Conservation (phyloP, 2,113 vertebrate genomes). For the Anguilla japonica region DNA sequence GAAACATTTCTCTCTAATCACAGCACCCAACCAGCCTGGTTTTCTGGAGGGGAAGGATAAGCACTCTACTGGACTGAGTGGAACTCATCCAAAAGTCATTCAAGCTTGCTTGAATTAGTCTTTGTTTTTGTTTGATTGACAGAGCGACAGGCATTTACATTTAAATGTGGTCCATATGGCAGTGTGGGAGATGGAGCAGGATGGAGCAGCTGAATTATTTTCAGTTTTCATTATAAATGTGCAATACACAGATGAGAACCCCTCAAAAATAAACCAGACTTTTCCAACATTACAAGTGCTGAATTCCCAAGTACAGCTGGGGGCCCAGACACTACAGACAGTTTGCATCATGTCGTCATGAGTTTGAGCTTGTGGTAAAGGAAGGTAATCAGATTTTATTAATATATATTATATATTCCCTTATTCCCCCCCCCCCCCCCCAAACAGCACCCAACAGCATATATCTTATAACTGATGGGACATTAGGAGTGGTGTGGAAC, state of each 20-base stretch:
- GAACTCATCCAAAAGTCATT: too few relatives aligned
- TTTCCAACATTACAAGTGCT: neutral
- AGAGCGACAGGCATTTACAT: neutral
- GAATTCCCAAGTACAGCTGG: neutral
- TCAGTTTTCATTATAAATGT: neutral
- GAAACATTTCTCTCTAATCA: too few relatives aligned
- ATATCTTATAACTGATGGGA: neutral
- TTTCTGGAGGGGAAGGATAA: neutral
- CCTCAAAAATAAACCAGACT: neutral
- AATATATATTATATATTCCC: neutral
- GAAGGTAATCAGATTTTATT: neutral
- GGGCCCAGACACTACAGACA: neutral
- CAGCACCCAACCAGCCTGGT: neutral
- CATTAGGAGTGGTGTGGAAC: neutral
- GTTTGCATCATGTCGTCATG: neutral
- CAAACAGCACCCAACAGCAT: neutral
- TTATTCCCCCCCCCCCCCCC: neutral
- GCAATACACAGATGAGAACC: neutral
- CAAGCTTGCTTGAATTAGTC: neutral
- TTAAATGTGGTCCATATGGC: conserved; percentile 1
- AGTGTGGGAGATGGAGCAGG: neutral
- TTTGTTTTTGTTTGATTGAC: neutral
- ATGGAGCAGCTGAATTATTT: neutral
- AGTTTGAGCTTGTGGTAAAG: neutral
- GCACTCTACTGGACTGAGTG: neutral